These are phyloP conservation scores for Cetoscarus ocellatus DNA, from an alignment of 2,797 vertebrate species.

Conservation along the genomic window DNA sequence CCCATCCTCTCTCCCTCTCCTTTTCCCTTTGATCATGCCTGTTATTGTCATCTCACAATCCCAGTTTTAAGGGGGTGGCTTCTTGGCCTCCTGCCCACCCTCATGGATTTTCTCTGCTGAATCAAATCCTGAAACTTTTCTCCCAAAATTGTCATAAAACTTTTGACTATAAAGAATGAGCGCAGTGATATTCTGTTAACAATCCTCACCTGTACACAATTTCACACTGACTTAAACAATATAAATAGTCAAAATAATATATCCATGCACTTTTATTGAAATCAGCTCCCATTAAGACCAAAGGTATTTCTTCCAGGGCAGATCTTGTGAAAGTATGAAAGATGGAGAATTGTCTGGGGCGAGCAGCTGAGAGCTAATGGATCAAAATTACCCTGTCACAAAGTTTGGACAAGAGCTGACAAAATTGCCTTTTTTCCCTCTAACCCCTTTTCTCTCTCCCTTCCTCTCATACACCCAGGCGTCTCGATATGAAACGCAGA, in stretches of 20 bases:
- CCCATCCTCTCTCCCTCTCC: not conserved
- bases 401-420: conserved; percentile 86
- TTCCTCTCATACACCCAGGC: conserved; percentile 52
- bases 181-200: conserved; percentile 62
- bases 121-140: conserved; percentile 55
- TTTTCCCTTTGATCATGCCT: conserved; percentile 70
- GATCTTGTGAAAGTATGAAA: conserved; percentile 79
- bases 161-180: conserved; percentile 63
- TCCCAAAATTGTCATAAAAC: conserved; percentile 51
- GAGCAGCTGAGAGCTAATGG: conserved; percentile 85
- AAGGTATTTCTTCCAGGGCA: conserved; percentile 72
- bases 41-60: conserved; percentile 69
- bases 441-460: conserved; percentile 54
- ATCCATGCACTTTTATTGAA: conserved; percentile 73
- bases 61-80: conserved; percentile 58
- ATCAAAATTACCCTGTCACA: conserved; percentile 88
- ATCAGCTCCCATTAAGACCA: conserved; percentile 80
- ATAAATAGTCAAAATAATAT: conserved; percentile 66
- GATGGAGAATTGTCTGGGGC: conserved; percentile 82
- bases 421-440: conserved; percentile 79
- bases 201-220: conserved; percentile 70
- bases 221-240: conserved; percentile 75
- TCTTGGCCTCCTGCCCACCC: conserved; percentile 62
- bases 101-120: conserved; percentile 33
- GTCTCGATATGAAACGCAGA: conserved; percentile 86